Conservation (phyloP, 2,113 vertebrate species). For the Okapia johnstoni region DNA sequence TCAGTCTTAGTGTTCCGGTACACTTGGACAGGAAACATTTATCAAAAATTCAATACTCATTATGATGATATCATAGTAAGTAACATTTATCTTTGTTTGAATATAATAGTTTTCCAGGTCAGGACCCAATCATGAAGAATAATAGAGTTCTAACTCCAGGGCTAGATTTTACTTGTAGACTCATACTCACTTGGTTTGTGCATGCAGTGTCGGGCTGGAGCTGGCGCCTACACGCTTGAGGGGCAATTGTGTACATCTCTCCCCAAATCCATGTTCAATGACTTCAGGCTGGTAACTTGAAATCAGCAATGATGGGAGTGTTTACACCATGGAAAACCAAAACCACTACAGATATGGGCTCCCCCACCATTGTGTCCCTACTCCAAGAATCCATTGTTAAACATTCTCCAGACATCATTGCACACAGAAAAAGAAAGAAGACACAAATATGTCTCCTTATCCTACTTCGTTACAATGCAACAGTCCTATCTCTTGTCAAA, state of each 20-base stretch:
- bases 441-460: background rate
- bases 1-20: background rate
- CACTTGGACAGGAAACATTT: background rate
- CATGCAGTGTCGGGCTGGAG: background rate
- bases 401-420: background rate
- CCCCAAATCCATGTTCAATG: background rate
- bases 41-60: slow-evolving; percentile 25
- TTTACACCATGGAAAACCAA: background rate
- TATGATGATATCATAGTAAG: background rate
- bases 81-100: slow-evolving; percentile 38
- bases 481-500: background rate
- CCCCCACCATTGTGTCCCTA: background rate
- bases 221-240: background rate
- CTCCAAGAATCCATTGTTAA: background rate
- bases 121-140: background rate
- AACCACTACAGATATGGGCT: background rate
- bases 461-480: background rate
- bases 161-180: background rate
- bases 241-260: background rate
- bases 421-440: background rate
- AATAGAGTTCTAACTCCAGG: background rate
- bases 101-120: background rate
- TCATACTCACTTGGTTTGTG: background rate
- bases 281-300: background rate
- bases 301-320: background rate